Evolutionary conservation across 2,113 vertebrate genomes (phyloP).

Genomic region (Pica pica): DNA sequence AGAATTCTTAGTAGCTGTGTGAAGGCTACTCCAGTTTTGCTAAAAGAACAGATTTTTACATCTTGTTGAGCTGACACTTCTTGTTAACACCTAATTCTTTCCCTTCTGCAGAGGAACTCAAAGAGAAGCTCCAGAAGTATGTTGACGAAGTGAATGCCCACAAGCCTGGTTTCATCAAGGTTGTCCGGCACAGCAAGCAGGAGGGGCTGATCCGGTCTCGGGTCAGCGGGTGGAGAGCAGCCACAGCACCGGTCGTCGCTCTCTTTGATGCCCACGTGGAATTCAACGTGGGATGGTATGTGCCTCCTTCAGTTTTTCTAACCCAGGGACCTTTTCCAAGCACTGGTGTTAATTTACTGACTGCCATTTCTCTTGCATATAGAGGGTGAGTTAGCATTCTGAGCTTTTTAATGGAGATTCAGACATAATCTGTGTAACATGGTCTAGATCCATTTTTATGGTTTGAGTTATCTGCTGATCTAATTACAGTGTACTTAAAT

Average conservation of each 20-base stretch:
- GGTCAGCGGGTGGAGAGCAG: slow-evolving; percentile 92
- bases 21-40: background rate
- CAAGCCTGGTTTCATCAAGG: slow-evolving; percentile 89
- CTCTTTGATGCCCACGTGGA: slow-evolving; percentile 97
- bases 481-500: background rate
- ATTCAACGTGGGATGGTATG: slow-evolving; percentile 93
- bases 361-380: background rate
- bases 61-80: background rate
- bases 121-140: slow-evolving; percentile 87
- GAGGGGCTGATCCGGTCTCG: slow-evolving; percentile 95
- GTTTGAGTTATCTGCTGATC: background rate
- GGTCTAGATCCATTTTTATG: background rate
- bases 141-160: slow-evolving; percentile 86
- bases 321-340: background rate
- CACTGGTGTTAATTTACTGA: background rate
- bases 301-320: background rate
- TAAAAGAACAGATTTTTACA: background rate
- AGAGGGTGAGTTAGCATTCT: background rate
- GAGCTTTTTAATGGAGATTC: background rate
- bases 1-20: background rate
- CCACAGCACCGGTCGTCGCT: slow-evolving; percentile 90
- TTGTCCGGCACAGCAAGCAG: slow-evolving; percentile 89
- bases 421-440: background rate
- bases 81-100: background rate
- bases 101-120: slow-evolving; percentile 83